Percentiles rank a stretch among this genome's conserved stretches.
phyloP scores from a whole-genome alignment of 2,888 invertebrate genomes.

The Rhabditoides inermis region DNA sequence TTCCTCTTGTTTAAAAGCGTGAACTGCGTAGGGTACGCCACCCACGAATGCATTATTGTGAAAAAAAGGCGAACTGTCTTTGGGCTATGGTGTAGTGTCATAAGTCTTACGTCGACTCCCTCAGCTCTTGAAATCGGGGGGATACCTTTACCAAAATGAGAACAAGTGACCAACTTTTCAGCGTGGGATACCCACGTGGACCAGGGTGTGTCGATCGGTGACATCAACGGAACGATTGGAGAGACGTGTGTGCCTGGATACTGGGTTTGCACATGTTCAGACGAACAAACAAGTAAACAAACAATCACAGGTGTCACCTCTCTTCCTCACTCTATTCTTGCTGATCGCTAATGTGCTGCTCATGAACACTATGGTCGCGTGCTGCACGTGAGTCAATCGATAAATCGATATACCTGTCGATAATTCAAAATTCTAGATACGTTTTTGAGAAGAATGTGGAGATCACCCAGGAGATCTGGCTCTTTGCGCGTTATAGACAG shows the following conservation, averaged over 20 bases:
- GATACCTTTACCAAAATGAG: no score
- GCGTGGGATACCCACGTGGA: slow-evolving; percentile 33
- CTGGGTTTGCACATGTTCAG: no score
- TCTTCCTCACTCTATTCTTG: slow-evolving; percentile 85
- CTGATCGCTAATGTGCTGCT: slow-evolving; percentile 90
- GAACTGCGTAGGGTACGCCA: no score
- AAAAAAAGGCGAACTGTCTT: no score
- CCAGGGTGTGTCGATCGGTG: slow-evolving; percentile 23
- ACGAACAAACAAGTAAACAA: neutral
- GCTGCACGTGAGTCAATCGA: slow-evolving; percentile 69
- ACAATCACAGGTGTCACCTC: slow-evolving; percentile 72
- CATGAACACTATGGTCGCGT: slow-evolving; percentile 92
- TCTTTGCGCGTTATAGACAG: slow-evolving; percentile 86
- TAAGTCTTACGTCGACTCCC: no score
- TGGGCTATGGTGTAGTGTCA: no score
- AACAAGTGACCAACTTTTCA: no score
- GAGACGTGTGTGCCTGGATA: slow-evolving; percentile 49
- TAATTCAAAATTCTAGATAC: neutral
- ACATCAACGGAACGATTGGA: neutral
- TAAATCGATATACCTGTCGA: neutral
- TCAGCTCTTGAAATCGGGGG: no score
- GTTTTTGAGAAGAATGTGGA: slow-evolving; percentile 69
- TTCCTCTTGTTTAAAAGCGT: no score
- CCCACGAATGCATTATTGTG: no score
- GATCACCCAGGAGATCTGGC: slow-evolving; percentile 92